Evolutionary conservation across 2,797 vertebrate species (phyloP), one percentile per base, ranked within the genome.

Genomic region (Syndactyla subalaris): DNA sequence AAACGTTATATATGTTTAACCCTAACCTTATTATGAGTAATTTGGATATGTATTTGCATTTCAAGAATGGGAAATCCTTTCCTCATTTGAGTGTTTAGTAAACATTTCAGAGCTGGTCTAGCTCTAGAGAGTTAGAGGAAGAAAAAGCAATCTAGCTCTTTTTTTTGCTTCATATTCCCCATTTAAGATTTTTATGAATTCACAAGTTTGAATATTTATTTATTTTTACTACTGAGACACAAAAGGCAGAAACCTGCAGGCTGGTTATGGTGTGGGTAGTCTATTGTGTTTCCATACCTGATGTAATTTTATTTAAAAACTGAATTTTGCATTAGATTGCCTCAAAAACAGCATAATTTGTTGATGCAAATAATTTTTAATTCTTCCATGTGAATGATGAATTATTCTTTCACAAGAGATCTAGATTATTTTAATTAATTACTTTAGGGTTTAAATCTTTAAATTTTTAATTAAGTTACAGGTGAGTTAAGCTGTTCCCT

Each of bases 381-480:
- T 88, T 93, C 43, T 96, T 49, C 73, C 65, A 46, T 72, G 70
- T 70, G 88, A 93, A 81, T 93, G 73, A 81, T 81, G 62, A 83
- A 88, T 92, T 85, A 74, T 68, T 93, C 38, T 86, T 96, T 95
- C 79, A 67, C 67, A 55, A 88, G 82, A 88, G 70, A 86, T 90
- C 73, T 78, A 72, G 87, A 77, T 93, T 72, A 88, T 93, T 96
- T 95, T 93, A 95, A 95, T 96, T 90, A 90, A 94, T 94, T 93
- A 92, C 73, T 90, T 90, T 66, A 66, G 66, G 83, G 39, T 61
- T 89, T 85, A 92, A 88, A 85, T 92, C 68, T 94, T 93, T 85
- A 85, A 85, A 95, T 96, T 96, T 94, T 88, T 91, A 94, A 94
- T 93, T 93, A 91, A 91, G 68, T 96, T 96, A 85, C 93, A 96